Percentiles rank a stretch among this genome's conserved stretches.
These are phyloP conservation scores for Babyrousa celebensis DNA, from an alignment of 2,797 vertebrate species.

Conservation along the genomic window DNA sequence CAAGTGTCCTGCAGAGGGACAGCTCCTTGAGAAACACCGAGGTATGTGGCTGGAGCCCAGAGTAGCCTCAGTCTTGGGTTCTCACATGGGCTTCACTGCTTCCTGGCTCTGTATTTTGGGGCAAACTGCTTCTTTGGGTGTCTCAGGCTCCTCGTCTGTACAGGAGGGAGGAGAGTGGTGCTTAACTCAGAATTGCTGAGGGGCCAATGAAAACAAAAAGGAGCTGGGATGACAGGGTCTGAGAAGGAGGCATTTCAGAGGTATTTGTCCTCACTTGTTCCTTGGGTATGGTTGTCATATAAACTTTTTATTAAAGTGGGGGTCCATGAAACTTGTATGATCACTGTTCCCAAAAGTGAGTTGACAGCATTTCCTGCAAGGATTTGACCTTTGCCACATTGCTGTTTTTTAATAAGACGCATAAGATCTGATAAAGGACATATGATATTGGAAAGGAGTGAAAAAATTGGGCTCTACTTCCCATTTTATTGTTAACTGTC, in stretches of 20 bases:
- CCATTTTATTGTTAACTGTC: constrained; percentile 3
- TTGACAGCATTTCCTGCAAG: constrained; percentile 42
- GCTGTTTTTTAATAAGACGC: constrained; percentile 50
- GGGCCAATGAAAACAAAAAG: neutral
- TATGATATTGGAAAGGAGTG: constrained; percentile 1
- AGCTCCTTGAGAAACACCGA: neutral
- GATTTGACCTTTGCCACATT: neutral
- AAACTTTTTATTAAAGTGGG: constrained; percentile 10
- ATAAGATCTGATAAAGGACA: constrained; percentile 16
- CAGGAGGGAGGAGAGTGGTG: neutral
- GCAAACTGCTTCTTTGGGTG: neutral
- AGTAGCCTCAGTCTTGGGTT: neutral
- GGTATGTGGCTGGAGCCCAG: neutral
- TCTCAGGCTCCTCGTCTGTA: neutral
- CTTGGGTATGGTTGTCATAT: neutral
- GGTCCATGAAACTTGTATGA: neutral
- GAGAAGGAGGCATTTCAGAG: neutral
- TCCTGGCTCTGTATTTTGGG: neutral
- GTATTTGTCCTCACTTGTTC: neutral
- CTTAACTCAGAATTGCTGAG: neutral
- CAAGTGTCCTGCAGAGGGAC: neutral
- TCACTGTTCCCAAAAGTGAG: neutral
- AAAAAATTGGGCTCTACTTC: neutral
- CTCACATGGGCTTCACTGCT: neutral
- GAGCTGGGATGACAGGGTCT: neutral